Base-by-base conservation (phyloP, 2,797 vertebrate species). In the Momotus momota region DNA sequence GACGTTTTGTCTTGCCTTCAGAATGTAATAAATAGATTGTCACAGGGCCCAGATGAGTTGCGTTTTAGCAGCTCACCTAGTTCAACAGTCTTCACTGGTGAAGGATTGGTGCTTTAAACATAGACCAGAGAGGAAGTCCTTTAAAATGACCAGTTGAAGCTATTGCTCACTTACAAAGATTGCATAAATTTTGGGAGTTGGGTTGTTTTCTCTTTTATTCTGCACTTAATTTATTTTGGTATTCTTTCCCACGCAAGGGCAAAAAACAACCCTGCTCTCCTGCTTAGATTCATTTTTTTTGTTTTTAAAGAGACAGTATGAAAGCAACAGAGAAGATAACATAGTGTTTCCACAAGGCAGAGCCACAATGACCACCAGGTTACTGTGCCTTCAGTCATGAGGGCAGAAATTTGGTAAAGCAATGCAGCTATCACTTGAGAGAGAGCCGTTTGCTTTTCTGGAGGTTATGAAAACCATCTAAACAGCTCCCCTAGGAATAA, bases 261-360 rank as follows among this genome's bases (percentile, higher is more conserved):
- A 19, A 25, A 55, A 58, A 10, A 0, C 0, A 21, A 23, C 2
- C 6, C 4, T 3, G 16, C 10, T 60, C 9, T 80, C 82, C n/a
- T 14, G 9, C 48, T 78, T 73, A 16, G 45, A 54, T 54, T 81
- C 25, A 49, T 12, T 75, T 35, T 35, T 81, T 33, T 35, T 33
- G 20, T 64, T 85, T 95, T 61, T 31, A 40, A 90, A 46, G 33
- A 71, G 26, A 38, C 3, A 18, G 2, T 9, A 31, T 20, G 12
- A 17, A 21, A 65, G 26, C 6, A 54, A 18, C 15, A 52, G 35
- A 70, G 21, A 21, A 43, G 29, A 38, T 46, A n/a, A 61, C 5
- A n/a, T 5, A 20, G 2, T 22, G 3, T 33, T 77, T 54, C 12
- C n/a, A 58, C 4, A 60, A 51, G 16, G 33, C 22, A 66, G 31